Conservation (phyloP, 1,140 invertebrate genomes). For the Tachypleus tridentatus region DNA sequence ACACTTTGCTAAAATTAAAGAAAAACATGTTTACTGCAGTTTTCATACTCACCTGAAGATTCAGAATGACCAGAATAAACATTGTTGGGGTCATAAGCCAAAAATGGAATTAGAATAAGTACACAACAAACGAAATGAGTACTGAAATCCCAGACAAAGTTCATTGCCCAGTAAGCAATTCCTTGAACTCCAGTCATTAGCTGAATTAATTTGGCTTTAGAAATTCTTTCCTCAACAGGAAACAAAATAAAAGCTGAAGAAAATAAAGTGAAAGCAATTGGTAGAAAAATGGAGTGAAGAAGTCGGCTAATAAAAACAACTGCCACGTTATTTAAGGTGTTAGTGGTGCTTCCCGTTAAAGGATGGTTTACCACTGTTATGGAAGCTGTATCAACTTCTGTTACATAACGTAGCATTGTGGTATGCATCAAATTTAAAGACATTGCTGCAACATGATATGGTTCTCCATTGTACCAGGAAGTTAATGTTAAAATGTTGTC, state of each 20-base stretch:
- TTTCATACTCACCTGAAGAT: slow-evolving; percentile 11
- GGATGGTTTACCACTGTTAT: slow-evolving; percentile 3
- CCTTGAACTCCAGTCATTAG: slow-evolving; percentile 21
- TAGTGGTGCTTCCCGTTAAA: background rate
- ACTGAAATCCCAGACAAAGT: slow-evolving; percentile 20
- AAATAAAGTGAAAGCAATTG: slow-evolving; percentile 22
- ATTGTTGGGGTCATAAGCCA: slow-evolving; percentile 5
- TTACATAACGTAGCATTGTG: slow-evolving; percentile 11
- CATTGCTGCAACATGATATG: slow-evolving; percentile 12
- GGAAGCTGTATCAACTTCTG: background rate
- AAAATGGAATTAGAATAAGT: slow-evolving; percentile 17
- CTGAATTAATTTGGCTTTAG: slow-evolving; percentile 24
- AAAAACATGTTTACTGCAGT: background rate
- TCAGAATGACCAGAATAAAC: slow-evolving; percentile 6
- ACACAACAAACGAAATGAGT: slow-evolving; percentile 8
- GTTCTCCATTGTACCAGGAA: slow-evolving; percentile 21
- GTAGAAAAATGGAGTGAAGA: slow-evolving; percentile 15
- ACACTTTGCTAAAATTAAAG: background rate
- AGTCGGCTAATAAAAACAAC: background rate
- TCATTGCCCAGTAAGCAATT: slow-evolving; percentile 18
- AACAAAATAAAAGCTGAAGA: slow-evolving; percentile 20
- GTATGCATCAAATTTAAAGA: slow-evolving; percentile 12
- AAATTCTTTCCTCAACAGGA: slow-evolving; percentile 20
- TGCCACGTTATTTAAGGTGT: background rate
- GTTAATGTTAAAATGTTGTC: slow-evolving; percentile 3